Base-by-base conservation (phyloP, 2,797 vertebrate species). In the Typhlichthys subterraneus region DNA sequence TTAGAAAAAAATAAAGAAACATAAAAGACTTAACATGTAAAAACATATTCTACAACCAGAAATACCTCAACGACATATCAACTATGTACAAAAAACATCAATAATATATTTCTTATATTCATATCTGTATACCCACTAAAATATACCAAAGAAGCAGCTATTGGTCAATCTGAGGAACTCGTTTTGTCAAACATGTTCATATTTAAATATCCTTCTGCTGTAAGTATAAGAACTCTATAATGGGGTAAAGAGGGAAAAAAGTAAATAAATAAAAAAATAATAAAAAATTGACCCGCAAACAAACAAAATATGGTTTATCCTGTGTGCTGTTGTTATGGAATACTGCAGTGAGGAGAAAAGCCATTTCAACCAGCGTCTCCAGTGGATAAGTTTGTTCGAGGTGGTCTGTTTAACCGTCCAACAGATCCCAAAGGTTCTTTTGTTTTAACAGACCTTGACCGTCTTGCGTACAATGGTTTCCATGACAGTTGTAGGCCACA, bases 101-200 rank as follows among this genome's bases (percentile, higher is more conserved):
- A 91, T 85, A 87, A 87, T 85, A 89, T 87, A 88, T 91, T 82
- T 82, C 88, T 88, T 89, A 88, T 87, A 85, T 69, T 85, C 81
- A 82, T 68, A 86, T 83, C 85, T 66, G 83, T 83, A 83, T 73
- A 89, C 87, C 89, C 85, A 89, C 86, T 80, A 83, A 91, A 91
- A 91, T 87, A 92, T 62, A 91, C 88, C 94, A 93, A 95, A 90
- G 89, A 95, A 97, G 95, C 95, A 96, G 93, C 95, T 93, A 90
- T 95, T 96, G 94, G 96, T 97, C 95, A 94, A 94, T 92, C 86
- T 92, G 93, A 94, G 88, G 90, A 93, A 93, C 89, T 89, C 89
- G 63, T 91, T 86, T 71, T 75, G 78, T 87, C 87, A 76, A 63
- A 81, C 75, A 74, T 73, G 85, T 69, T 86, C 63, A 71, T 87